These are phyloP conservation scores for Squalus acanthias DNA, from an alignment of 2,797 vertebrate genomes.

Conservation along the genomic window DNA sequence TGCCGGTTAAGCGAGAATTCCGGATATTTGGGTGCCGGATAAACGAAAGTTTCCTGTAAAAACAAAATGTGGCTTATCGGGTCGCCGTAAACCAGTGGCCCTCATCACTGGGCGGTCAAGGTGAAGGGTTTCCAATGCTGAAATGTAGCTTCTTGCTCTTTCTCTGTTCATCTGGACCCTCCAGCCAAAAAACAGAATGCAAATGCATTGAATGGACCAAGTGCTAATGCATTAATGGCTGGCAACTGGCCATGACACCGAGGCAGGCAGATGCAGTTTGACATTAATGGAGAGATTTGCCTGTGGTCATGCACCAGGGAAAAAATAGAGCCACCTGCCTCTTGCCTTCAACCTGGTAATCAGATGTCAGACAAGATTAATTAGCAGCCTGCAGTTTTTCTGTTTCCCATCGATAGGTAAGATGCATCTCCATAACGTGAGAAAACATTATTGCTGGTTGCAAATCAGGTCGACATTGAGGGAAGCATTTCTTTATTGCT, in stretches of 20 bases:
- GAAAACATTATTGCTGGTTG: constrained; percentile 57
- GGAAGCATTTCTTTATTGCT: constrained; percentile 61
- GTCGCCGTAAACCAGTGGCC: neutral
- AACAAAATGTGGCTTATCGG: neutral
- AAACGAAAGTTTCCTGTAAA: no score
- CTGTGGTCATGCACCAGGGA: constrained; percentile 67
- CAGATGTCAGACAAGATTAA: constrained; percentile 84
- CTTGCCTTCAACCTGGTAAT: constrained; percentile 71
- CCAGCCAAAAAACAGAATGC: constrained; percentile 56
- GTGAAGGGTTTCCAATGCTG: constrained; percentile 47
- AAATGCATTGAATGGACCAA: constrained; percentile 63
- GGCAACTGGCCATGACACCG: constrained; percentile 65
- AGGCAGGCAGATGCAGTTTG: constrained; percentile 72
- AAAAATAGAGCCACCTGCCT: constrained; percentile 60
- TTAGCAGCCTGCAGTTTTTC: constrained; percentile 67
- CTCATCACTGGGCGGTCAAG: constrained; percentile 46
- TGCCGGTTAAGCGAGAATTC: no score
- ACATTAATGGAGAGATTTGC: constrained; percentile 95
- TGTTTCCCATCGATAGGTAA: constrained; percentile 60
- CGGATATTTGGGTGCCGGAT: no score
- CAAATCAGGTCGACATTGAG: constrained; percentile 62
- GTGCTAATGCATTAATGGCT: constrained; percentile 83
- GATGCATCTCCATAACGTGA: constrained; percentile 65
- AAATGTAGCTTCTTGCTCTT: constrained; percentile 43
- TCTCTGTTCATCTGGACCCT: constrained; percentile 46